A percentile compares a stretch with the other conserved stretches of the same genome.
These are phyloP conservation scores for Camponotus pennsylvanicus DNA, from an alignment of 1,140 invertebrate genomes.

Conservation along the genomic window DNA sequence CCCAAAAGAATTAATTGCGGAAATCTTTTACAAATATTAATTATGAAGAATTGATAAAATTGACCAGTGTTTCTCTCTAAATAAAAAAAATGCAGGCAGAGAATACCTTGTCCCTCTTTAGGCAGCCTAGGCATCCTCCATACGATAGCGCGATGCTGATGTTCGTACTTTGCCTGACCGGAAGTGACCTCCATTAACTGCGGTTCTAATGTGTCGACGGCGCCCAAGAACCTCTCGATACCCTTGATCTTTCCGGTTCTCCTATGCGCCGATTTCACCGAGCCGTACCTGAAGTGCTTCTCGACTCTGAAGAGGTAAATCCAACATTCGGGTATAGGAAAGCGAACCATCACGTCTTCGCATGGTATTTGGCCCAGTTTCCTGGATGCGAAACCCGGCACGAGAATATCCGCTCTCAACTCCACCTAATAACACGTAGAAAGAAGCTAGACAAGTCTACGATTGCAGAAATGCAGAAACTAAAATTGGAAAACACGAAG, in stretches of 20 bases:
- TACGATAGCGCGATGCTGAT: slow-evolving; percentile 98
- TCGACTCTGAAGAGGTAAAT: slow-evolving; percentile 99
- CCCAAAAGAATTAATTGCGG: background rate
- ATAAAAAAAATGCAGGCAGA: background rate
- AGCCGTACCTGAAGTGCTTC: slow-evolving; percentile 99
- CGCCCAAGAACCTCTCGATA: slow-evolving; percentile 96
- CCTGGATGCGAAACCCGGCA: slow-evolving; percentile 98
- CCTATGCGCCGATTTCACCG: slow-evolving; percentile 98
- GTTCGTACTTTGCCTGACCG: slow-evolving; percentile 99
- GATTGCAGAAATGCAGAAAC: background rate
- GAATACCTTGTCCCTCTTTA: slow-evolving; percentile 97
- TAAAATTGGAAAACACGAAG: background rate
- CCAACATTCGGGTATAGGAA: slow-evolving; percentile 99
- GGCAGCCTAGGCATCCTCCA: slow-evolving; percentile 99
- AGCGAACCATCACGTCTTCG: slow-evolving; percentile 98
- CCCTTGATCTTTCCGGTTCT: slow-evolving; percentile 97
- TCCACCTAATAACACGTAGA: slow-evolving; percentile 90
- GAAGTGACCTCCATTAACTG: slow-evolving; percentile 99
- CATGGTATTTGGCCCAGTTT: slow-evolving; percentile 98
- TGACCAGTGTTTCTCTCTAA: background rate
- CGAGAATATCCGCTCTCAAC: slow-evolving; percentile 96
- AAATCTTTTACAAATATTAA: background rate
- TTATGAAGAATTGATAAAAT: background rate
- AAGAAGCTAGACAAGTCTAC: background rate
- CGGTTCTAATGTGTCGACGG: slow-evolving; percentile 95